Evolutionary conservation across 2,888 invertebrate species (phyloP).

Genomic region (Acleris literana): DNA sequence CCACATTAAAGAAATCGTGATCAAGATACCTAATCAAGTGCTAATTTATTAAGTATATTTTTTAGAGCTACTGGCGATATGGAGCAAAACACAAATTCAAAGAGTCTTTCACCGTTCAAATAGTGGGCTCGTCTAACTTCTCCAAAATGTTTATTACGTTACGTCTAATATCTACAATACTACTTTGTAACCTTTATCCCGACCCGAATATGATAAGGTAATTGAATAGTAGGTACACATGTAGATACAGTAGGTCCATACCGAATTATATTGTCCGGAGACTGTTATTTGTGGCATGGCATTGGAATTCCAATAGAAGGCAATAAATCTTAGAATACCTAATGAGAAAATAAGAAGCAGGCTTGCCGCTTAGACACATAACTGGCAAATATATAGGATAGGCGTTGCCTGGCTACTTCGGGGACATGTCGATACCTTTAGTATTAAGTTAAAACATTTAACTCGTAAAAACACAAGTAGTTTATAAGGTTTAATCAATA

Average conservation of each 20-base stretch:
- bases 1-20: too few species aligned
- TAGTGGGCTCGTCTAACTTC: too few species aligned
- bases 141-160: too few species aligned
- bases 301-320: constrained; percentile 45
- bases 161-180: too few species aligned
- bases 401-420: neutral
- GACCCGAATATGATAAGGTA: constrained; percentile 10
- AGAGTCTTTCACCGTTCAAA: too few species aligned
- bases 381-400: constrained; percentile 5
- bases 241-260: constrained; percentile 10
- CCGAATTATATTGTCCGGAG: constrained; percentile 37
- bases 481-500: too few species aligned
- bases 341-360: constrained; percentile 40
- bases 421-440: neutral
- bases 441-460: too few species aligned
- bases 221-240: constrained; percentile 1
- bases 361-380: constrained; percentile 7
- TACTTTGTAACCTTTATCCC: neutral
- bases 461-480: too few species aligned
- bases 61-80: too few species aligned
- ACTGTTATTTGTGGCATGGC: constrained; percentile 48
- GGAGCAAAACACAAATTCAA: too few species aligned
- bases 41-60: too few species aligned
- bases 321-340: constrained; percentile 44
- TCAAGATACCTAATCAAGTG: too few species aligned